Evolutionary conservation across 2,888 invertebrate species (phyloP).

Genomic region (Unio delphinus): DNA sequence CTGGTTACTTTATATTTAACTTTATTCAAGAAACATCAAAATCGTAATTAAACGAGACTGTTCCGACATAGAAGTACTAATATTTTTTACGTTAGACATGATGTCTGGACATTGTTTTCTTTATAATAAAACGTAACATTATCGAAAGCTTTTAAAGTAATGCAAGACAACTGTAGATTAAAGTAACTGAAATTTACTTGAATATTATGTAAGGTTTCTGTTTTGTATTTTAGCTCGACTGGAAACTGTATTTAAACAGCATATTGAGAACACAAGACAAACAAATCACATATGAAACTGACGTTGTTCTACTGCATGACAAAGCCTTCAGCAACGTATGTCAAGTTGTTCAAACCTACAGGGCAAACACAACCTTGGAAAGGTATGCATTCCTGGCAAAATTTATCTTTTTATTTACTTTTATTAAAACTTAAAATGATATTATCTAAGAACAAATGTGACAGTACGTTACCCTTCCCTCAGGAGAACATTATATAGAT

Average conservation of each 20-base stretch:
- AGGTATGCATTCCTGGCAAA: constrained; percentile 15
- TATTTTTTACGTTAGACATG: neutral
- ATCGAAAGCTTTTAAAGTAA: neutral
- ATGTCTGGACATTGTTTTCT: neutral
- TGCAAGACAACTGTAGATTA: neutral
- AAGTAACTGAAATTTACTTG: too few species aligned
- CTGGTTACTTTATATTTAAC: too few species aligned
- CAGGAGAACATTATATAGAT: too few species aligned
- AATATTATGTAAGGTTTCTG: neutral
- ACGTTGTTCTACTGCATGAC: constrained; percentile 49
- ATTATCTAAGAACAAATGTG: too few species aligned
- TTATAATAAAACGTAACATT: neutral
- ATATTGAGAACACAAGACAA: constrained; percentile 20
- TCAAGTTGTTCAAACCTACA: constrained; percentile 33
- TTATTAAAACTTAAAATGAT: neutral
- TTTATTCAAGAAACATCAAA: too few species aligned
- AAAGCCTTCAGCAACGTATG: constrained; percentile 39
- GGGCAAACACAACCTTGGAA: constrained; percentile 23
- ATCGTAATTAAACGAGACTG: too few species aligned
- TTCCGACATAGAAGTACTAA: too few species aligned
- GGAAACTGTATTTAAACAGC: constrained; percentile 44
- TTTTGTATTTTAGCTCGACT: constrained; percentile 36
- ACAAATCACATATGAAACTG: constrained; percentile 16
- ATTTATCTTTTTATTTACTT: neutral
- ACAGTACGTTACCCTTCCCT: too few species aligned